These are phyloP conservation scores for Macropus fuliginosus DNA, from an alignment of 2,797 vertebrate genomes.

Conservation along the genomic window DNA sequence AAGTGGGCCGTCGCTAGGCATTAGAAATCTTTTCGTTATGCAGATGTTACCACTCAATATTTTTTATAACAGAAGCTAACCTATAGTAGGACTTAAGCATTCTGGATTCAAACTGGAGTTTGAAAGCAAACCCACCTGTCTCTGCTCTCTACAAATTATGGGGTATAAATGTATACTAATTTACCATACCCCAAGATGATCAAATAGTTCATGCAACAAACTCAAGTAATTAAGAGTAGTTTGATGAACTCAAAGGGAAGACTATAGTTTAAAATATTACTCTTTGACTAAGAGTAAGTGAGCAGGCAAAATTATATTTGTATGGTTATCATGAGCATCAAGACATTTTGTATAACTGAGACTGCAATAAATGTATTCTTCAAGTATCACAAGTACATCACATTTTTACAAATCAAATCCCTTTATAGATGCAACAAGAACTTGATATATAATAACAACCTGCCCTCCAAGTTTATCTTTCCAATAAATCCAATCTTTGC, in stretches of 20 bases:
- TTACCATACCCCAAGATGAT: not conserved
- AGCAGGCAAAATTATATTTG: not conserved
- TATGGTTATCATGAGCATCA: not conserved
- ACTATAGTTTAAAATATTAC: not conserved
- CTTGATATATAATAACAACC: not conserved
- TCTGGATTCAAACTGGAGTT: not conserved
- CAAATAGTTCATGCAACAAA: not conserved
- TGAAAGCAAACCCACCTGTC: constrained; percentile 21
- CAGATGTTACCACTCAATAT: not conserved
- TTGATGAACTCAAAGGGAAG: not conserved
- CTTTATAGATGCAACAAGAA: not conserved
- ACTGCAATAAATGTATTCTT: not conserved
- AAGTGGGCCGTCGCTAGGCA: not conserved
- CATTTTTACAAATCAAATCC: constrained; percentile 8
- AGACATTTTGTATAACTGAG: not conserved
- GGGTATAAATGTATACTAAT: not conserved
- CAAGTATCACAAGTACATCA: not conserved
- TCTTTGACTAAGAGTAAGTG: constrained; percentile 28
- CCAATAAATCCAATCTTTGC: not conserved
- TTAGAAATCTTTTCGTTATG: not conserved
- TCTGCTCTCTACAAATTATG: constrained; percentile 1
- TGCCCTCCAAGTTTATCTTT: not conserved
- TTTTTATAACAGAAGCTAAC: not conserved
- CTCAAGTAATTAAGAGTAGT: not conserved
- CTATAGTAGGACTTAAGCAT: not conserved